Base-by-base conservation (phyloP, 2,888 invertebrate species). In the Amblyjoppa fuscipennis region DNA sequence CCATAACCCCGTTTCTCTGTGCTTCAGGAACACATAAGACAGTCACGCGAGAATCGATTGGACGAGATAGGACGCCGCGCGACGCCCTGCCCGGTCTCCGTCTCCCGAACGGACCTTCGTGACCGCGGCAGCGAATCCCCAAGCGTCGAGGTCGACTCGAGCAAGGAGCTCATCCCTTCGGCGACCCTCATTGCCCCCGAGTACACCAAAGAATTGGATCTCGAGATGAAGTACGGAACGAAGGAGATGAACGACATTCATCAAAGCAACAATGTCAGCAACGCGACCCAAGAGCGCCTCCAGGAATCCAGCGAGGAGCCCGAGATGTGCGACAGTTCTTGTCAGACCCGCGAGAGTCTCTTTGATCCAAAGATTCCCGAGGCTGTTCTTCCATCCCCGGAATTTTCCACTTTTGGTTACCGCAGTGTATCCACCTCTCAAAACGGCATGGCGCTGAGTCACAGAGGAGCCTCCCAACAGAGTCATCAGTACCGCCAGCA, bases 331-430 rank as follows among this genome's bases (percentile, higher is more conserved):
- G 97, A 97, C 93, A 96, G 96, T 93, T 96, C 96, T 76, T 98
- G 98, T 92, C 98, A 98, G 93, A 98, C 98, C 0, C 95, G 98
- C 89, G 98, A 97, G 93, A 97, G 97, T 91, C 94, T 97, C 49
- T 97, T 97, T 91, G 94, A 95, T 75, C 91, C 95, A 28, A 94
- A 94, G 86, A 92, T 92, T 59, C 89, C 94, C 53, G 90, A 93
- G 51, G 53, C 89, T 25, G 73, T 69, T 88, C 89, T 87, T 90
- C 93, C 87, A 91, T 94, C 89, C 90, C 89, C 91, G 0, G 91
- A 90, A 2, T 96, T 96, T 92, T 95, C 95, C 82, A 96, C 96
- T 0, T 96, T 96, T 90, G 95, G 96, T 34, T 95, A 95, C 90
- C 90, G 89, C 6, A 85, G 81, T 5, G 80, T 69, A 0, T 85